Conservation (phyloP, 2,888 invertebrate species). For the Lucinisca nassula region DNA sequence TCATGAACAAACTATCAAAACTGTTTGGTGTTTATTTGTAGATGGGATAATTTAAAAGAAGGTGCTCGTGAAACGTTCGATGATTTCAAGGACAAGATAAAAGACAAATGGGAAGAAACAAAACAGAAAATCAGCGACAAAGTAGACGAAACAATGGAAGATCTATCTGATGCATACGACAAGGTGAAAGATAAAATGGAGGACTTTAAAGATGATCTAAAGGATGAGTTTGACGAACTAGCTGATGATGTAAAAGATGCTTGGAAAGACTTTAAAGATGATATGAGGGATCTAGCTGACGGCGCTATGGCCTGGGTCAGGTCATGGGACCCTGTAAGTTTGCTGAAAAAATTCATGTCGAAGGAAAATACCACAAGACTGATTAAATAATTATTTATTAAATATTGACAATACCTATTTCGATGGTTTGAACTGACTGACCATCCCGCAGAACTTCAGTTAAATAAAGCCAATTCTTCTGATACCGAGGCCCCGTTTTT, state of each 20-base stretch:
- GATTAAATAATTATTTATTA: no score
- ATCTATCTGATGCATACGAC: background rate
- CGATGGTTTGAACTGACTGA: no score
- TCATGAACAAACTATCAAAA: no score
- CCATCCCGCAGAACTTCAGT: no score
- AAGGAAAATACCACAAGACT: no score
- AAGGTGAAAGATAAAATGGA: background rate
- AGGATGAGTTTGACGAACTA: background rate
- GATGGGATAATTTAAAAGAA: background rate
- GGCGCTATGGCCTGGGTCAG: slow-evolving; percentile 10
- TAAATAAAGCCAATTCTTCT: no score
- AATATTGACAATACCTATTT: no score
- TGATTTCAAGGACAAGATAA: background rate
- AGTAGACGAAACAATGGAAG: background rate
- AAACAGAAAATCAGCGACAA: background rate
- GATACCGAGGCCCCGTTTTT: no score
- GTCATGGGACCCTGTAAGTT: slow-evolving; percentile 33
- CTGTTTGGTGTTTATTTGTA: background rate
- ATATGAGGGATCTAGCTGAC: background rate
- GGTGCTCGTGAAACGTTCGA: background rate
- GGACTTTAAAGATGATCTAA: background rate
- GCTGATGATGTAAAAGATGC: slow-evolving; percentile 1
- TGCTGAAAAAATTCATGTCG: no score
- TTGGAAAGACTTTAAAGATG: background rate
- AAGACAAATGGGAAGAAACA: background rate